Evolutionary conservation across 1,140 invertebrate species (phyloP).

Genomic region (Glossosoma conforme): DNA sequence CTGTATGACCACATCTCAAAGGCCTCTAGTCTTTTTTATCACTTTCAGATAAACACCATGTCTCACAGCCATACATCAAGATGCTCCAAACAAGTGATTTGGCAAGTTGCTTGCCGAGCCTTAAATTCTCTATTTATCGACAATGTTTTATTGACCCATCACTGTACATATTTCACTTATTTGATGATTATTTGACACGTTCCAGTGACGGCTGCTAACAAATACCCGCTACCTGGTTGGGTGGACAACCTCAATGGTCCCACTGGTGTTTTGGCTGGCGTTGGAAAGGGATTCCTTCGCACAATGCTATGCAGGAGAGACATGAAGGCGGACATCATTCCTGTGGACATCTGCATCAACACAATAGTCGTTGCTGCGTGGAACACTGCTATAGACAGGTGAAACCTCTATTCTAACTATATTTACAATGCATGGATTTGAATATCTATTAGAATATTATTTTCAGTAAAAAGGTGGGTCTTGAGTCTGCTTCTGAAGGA

Average conservation of each 20-base stretch:
- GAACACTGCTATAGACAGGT: constrained; percentile 49
- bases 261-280: constrained; percentile 61
- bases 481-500: no score
- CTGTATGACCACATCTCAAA: no score
- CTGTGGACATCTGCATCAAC: constrained; percentile 79
- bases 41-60: no score
- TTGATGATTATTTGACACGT: neutral
- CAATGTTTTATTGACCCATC: neutral
- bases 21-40: no score
- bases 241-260: constrained; percentile 90
- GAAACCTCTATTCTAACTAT: constrained; percentile 24
- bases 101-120: no score
- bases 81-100: no score
- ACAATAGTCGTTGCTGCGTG: constrained; percentile 71
- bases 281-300: constrained; percentile 68
- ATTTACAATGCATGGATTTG: no score
- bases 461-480: no score
- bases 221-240: constrained; percentile 60
- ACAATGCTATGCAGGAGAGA: constrained; percentile 57
- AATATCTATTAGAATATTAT: no score
- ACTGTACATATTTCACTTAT: neutral
- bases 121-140: no score
- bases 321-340: constrained; percentile 62
- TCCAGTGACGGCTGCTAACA: constrained; percentile 38
- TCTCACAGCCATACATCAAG: no score